Evolutionary conservation across 2,113 vertebrate species (phyloP).

Genomic region (Anhinga rufa): DNA sequence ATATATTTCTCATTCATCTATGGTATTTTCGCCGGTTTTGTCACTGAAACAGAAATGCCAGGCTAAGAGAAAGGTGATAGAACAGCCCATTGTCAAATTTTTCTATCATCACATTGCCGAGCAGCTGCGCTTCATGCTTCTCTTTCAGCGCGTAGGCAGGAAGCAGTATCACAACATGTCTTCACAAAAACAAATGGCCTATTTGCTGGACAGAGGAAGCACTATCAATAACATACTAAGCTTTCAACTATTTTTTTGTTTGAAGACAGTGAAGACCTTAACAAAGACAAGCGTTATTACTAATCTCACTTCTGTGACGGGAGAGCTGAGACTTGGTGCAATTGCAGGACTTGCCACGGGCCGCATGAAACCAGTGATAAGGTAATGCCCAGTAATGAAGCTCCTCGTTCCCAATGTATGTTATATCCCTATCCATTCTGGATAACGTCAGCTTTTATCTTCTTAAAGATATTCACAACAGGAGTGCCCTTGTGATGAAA

Average conservation of each 20-base stretch:
- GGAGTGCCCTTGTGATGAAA: background rate
- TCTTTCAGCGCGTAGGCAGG: background rate
- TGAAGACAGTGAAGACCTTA: background rate
- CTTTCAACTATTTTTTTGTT: background rate
- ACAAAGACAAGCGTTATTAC: background rate
- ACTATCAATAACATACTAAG: background rate
- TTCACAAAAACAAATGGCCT: background rate
- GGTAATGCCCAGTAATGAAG: background rate
- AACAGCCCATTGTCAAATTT: background rate
- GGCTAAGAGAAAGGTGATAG: background rate
- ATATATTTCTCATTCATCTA: background rate
- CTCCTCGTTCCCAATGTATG: fast-evolving
- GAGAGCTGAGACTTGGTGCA: background rate
- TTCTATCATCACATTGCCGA: background rate
- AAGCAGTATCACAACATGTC: background rate
- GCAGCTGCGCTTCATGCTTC: background rate
- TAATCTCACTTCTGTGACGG: background rate
- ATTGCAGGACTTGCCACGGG: background rate
- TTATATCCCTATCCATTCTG: background rate
- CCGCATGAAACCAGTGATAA: background rate
- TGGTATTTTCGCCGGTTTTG: background rate
- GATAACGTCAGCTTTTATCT: fast-evolving
- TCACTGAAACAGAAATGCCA: background rate
- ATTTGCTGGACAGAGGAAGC: background rate
- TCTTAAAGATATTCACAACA: background rate